A percentile compares a stretch with the other conserved stretches of the same genome.
Conservation (phyloP, 1,140 invertebrate genomes). For the Aphaenogaster ashmeadi region DNA sequence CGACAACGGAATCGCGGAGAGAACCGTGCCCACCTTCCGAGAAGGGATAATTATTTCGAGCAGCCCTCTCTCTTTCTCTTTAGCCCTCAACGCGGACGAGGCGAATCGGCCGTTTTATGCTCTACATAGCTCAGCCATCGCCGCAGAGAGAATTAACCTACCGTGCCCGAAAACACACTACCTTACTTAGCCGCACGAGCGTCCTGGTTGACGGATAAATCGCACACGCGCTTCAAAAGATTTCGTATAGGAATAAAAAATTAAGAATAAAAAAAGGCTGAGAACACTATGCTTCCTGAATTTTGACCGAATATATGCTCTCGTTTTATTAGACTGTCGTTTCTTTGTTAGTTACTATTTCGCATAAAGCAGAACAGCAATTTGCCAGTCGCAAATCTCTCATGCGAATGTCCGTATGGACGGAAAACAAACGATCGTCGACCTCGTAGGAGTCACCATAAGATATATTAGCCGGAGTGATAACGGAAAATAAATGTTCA, state of each 20-base stretch:
- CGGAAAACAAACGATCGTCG: conserved; percentile 28
- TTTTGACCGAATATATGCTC: neutral
- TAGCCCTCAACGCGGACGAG: conserved; percentile 50
- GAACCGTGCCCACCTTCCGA: conserved; percentile 48
- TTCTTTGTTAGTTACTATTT: neutral
- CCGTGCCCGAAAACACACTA: conserved; percentile 84
- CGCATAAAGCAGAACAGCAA: neutral
- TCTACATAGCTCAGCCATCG: conserved; percentile 81
- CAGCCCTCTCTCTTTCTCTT: conserved; percentile 59
- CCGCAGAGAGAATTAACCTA: conserved; percentile 82
- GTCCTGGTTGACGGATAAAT: conserved; percentile 63
- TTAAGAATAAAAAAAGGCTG: neutral
- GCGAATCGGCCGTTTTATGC: conserved; percentile 83
- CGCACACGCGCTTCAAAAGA: conserved; percentile 33
- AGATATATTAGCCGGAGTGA: neutral
- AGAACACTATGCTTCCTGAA: neutral
- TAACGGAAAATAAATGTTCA: conserved; percentile 40
- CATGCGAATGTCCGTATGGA: neutral
- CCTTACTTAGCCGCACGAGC: conserved; percentile 77
- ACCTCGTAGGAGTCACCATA: neutral
- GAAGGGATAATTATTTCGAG: conserved; percentile 76
- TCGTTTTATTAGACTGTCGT: neutral
- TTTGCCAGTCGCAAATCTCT: conserved; percentile 24
- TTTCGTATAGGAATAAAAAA: neutral
- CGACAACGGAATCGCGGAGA: conserved; percentile 55